Evolutionary conservation across 2,797 vertebrate genomes (phyloP).

Genomic region (Eospalax fontanierii): DNA sequence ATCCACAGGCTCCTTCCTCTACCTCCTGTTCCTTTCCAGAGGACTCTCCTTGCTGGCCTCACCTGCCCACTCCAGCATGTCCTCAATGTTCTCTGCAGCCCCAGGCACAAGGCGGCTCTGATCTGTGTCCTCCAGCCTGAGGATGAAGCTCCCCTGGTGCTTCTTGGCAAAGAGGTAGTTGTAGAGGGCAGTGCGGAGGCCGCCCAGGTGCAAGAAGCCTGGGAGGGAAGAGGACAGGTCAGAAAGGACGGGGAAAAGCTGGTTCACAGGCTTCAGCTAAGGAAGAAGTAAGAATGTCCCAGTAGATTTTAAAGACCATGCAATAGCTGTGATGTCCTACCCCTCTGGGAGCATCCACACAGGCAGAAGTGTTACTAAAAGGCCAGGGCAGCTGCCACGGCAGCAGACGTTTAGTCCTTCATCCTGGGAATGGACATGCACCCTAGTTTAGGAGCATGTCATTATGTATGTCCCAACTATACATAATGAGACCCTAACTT

Average conservation of each 20-base stretch:
- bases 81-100: conserved; percentile 95
- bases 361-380: background rate
- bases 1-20: background rate
- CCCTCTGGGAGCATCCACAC: background rate
- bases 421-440: background rate
- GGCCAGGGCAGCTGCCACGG: too few relatives aligned
- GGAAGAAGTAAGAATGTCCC: background rate
- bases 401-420: background rate
- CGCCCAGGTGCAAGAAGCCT: conserved; percentile 97
- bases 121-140: conserved; percentile 97
- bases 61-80: conserved; percentile 98
- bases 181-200: conserved; percentile 96
- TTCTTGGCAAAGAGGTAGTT: conserved; percentile 97
- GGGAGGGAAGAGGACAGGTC: conserved; percentile 5
- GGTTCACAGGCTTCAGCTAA: background rate
- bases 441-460: background rate
- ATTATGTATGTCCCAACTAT: background rate
- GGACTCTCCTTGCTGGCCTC: conserved; percentile 52
- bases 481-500: too few relatives aligned
- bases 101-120: conserved; percentile 93
- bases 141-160: conserved; percentile 92
- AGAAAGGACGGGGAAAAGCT: background rate
- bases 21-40: background rate
- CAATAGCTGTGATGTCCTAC: background rate
- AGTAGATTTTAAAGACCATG: background rate